Base-by-base conservation (phyloP, 2,888 invertebrate genomes). In the Xestoiulus laeticollis region DNA sequence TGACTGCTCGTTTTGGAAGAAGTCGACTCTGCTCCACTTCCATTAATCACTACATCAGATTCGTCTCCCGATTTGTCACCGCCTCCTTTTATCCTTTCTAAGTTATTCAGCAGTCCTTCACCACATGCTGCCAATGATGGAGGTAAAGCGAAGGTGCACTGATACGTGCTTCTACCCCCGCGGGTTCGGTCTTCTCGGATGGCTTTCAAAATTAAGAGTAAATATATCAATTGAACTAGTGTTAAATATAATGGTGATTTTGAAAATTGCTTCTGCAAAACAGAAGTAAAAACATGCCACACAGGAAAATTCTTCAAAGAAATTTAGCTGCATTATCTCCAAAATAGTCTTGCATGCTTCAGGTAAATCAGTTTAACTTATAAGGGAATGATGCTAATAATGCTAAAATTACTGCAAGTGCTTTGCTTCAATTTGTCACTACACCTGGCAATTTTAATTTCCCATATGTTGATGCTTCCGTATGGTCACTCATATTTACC, bases 111-210 rank as follows among this genome's bases (percentile, higher is more conserved):
- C 10, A 78, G 30, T 3, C 86, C 86, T 43, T 84, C 88, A 19
- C 33, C 48, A 10, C 85, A 87, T 3, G 86, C 68, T 44, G 89
- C 87, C 86, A 89, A 88, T 1, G 89, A 88, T 8, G 93, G 95
- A 44, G 97, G 97, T 89, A 98, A 93, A 26, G 97, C 96, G 92
- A 97, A 98, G 87, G 97, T 97, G 91, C 97, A 98, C 92, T 98
- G 98, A 92, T 99, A 99, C 32, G 98, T 98, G 88, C 98, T 98
- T 84, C 99, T 94, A 0, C 99, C 99, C 88, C 99, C 99, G 86
- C 99, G 94, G 0, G 98, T 98, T 87, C 99, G 93, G 92, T 99
- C 98, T 91, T 98, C 98, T 89, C 99, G 93, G 88, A 99, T 98
- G 12, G 99, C 99, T 94, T 53, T 14, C 3, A 22, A 87, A 33